Percentiles rank a stretch among this genome's conserved stretches.
These are phyloP conservation scores for Protomyctophum bolini DNA, from an alignment of 2,113 vertebrate genomes.

Conservation along the genomic window DNA sequence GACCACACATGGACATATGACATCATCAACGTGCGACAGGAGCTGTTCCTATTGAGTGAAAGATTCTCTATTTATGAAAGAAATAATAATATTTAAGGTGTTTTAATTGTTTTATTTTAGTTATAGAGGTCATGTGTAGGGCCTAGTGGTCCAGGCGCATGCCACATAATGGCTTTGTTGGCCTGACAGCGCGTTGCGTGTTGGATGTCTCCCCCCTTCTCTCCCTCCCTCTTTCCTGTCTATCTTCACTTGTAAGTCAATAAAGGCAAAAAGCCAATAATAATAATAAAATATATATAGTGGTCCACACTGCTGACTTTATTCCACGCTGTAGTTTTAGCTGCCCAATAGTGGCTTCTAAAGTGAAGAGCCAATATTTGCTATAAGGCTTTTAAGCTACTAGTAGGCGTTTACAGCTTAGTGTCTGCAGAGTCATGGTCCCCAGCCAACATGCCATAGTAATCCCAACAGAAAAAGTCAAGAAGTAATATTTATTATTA, in stretches of 20 bases:
- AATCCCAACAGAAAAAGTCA: constrained; percentile 38
- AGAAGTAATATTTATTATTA: constrained; percentile 48
- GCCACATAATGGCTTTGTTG: constrained; percentile 44
- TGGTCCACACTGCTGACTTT: constrained; percentile 40
- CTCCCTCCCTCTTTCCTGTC: too few species aligned
- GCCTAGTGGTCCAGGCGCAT: background rate
- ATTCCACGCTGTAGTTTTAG: constrained; percentile 17
- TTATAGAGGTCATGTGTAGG: too few species aligned
- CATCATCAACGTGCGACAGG: too few species aligned
- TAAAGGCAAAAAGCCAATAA: too few species aligned
- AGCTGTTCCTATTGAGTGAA: too few species aligned
- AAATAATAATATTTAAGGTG: too few species aligned
- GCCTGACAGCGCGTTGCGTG: constrained; percentile 42
- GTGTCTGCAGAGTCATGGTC: constrained; percentile 24
- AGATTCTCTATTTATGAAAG: too few species aligned
- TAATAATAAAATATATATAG: too few species aligned
- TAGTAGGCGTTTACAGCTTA: constrained; percentile 42
- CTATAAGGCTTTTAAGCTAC: constrained; percentile 34
- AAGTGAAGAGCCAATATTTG: constrained; percentile 37
- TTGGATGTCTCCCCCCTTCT: too few species aligned
- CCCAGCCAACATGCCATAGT: constrained; percentile 7
- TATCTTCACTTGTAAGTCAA: too few species aligned
- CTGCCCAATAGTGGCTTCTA: constrained; percentile 39
- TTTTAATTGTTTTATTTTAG: too few species aligned
- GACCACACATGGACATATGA: too few species aligned